Evolutionary conservation across 92 coral and sea anemone species (phyloP).

Genomic region (Palythoa grandiflora): DNA sequence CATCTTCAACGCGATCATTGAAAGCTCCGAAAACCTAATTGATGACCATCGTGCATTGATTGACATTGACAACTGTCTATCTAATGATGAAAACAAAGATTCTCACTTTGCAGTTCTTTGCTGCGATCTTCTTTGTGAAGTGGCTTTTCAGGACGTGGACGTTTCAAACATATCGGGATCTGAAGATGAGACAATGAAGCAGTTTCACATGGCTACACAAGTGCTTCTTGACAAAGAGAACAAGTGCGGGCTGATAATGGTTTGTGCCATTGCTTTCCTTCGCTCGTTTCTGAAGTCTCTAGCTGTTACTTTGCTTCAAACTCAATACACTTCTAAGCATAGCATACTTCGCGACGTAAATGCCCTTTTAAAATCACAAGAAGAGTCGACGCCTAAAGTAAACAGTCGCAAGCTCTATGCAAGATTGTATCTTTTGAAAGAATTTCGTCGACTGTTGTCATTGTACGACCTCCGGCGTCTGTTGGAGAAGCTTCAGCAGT

Average conservation of each 20-base stretch:
- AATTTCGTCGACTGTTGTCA: slow-evolving; percentile 67
- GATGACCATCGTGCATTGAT: slow-evolving; percentile 78
- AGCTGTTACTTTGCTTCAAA: slow-evolving; percentile 60
- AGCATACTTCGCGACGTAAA: slow-evolving; percentile 69
- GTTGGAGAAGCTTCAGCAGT: slow-evolving; percentile 63
- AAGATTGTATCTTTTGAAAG: slow-evolving; percentile 76
- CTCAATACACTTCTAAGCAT: slow-evolving; percentile 49
- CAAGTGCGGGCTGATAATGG: slow-evolving; percentile 53
- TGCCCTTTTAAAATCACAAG: slow-evolving; percentile 51
- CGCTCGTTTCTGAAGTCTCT: slow-evolving; percentile 74
- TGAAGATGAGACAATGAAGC: slow-evolving; percentile 62
- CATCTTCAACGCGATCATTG: slow-evolving; percentile 69
- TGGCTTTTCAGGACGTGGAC: slow-evolving; percentile 75
- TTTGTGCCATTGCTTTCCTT: slow-evolving; percentile 86
- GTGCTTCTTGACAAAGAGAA: slow-evolving; percentile 54
- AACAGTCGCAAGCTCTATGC: slow-evolving; percentile 50
- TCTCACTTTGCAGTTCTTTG: slow-evolving; percentile 84
- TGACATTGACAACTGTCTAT: slow-evolving; percentile 69
- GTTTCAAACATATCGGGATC: slow-evolving; percentile 66
- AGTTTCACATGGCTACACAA: slow-evolving; percentile 69
- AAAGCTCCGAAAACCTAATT: slow-evolving; percentile 49
- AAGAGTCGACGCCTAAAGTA: slow-evolving; percentile 12
- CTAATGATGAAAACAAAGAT: slow-evolving; percentile 63
- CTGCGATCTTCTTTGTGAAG: slow-evolving; percentile 89
- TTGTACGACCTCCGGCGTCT: slow-evolving; percentile 68